Evolutionary conservation across 1,140 invertebrate species (phyloP), one percentile per base, ranked within the genome.

Genomic region (Octopus bimaculoides): DNA sequence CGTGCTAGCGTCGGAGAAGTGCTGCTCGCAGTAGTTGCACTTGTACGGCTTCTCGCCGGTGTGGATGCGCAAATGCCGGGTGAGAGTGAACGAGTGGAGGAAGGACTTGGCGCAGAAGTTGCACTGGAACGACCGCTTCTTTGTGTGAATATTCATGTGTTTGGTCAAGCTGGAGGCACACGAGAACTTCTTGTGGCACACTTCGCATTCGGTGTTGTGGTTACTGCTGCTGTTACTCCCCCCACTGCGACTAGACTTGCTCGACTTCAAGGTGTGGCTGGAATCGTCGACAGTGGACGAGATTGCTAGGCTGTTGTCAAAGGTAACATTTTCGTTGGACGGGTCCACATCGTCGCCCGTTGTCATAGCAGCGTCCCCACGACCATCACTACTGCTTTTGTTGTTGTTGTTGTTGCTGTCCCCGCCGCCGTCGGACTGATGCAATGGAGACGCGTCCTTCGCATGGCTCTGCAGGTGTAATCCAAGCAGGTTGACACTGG

Each of bases 81-180:
- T 75, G 17, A 75, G 74, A 1, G 26, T 52, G 41, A 52, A 52
- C 17, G 74, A 6, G 41, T 75, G 74, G 20, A 75, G 41, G 17
- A 75, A 75, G 6, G 74, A 41, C 17, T 75, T 75, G 26, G 14
- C 74, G 52, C 74, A 75, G n/a, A 41, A 8, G 17, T 17, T 53
- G 52, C 74, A 75, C 74, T 75, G 20, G 26, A 52, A 75, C 52
- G 74, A 53, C 6, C 74, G 74, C 8, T 75, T 14, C 17, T 53
- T 53, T 9, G 74, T 75, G 6, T 75, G 74, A 52, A 75, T 75
- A 5, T 53, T 52, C 8, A 75, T 7, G 74, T 75, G 74, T 75
- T 53, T 52, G 6, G 74, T 75, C 74, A 75, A 41, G 1, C 52
- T 75, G 4, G 41, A 52, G 5, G 41, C 14, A 52, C 52, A 14